Conservation (phyloP, 1,140 invertebrate species). For the Drosophila burlai region DNA sequence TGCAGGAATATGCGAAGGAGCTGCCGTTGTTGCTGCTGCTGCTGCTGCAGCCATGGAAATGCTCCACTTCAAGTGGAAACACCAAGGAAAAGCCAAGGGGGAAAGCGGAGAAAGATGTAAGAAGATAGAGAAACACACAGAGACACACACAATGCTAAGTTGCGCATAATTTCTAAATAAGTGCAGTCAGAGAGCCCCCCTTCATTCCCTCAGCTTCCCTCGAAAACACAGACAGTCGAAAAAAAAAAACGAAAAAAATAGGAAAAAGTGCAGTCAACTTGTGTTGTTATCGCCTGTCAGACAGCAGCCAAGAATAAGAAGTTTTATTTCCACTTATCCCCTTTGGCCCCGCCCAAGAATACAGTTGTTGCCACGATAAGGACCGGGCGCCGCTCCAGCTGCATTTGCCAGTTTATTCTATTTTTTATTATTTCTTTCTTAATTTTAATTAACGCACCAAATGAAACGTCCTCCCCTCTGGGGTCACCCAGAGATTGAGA, state of each 20-base stretch:
- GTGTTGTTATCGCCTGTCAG: constrained; percentile 67
- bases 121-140: constrained; percentile 9
- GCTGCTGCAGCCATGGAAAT: constrained; percentile 10
- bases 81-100: neutral
- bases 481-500: constrained; percentile 9
- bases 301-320: constrained; percentile 62
- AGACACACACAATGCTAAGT: constrained; percentile 39
- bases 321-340: constrained; percentile 35
- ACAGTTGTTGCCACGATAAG: constrained; percentile 25
- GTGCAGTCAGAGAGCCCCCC: constrained; percentile 24
- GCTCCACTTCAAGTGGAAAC: constrained; percentile 22
- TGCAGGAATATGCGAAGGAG: no score
- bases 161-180: constrained; percentile 80
- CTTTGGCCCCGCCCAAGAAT: constrained; percentile 6
- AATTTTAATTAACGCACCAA: constrained; percentile 77
- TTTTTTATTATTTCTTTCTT: constrained; percentile 48
- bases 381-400: constrained; percentile 29
- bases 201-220: neutral
- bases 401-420: constrained; percentile 47
- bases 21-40: neutral
- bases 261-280: constrained; percentile 65
- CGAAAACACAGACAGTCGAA: constrained; percentile 18
- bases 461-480: constrained; percentile 24
- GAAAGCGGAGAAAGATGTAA: neutral
- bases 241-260: neutral